These are phyloP conservation scores for Passer domesticus DNA, from an alignment of 2,113 vertebrate genomes.

Conservation along the genomic window DNA sequence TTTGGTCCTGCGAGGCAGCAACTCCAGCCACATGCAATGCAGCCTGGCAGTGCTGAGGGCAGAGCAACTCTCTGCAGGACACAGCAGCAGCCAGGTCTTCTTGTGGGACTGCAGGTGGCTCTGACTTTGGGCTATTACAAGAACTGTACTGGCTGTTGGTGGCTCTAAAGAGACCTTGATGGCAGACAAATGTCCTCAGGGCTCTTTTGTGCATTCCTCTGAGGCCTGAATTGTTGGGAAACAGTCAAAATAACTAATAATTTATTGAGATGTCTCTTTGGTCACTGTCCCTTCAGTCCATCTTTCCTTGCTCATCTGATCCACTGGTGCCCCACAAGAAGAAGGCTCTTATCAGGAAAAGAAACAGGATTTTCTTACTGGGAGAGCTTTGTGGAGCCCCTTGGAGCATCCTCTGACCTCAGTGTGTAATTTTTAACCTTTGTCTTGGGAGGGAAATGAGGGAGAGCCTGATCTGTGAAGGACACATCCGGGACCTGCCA, in stretches of 20 bases:
- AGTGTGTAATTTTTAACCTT: background rate
- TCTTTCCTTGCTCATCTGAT: background rate
- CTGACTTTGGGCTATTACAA: background rate
- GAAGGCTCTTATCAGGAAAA: background rate
- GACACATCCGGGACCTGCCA: background rate
- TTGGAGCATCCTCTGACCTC: background rate
- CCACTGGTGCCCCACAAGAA: background rate
- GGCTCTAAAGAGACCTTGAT: background rate
- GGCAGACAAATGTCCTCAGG: background rate
- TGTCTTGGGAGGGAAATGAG: background rate
- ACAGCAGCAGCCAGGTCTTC: background rate
- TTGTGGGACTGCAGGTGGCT: background rate
- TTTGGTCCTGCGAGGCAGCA: background rate
- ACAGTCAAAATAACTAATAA: background rate
- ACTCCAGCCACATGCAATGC: background rate
- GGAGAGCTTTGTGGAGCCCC: background rate
- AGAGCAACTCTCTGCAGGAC: background rate
- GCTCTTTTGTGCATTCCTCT: background rate
- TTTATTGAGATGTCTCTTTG: background rate
- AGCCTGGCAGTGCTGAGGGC: accelerated
- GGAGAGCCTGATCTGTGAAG: background rate
- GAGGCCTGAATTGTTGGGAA: background rate
- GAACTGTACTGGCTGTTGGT: background rate
- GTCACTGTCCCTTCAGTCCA: background rate
- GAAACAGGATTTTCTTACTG: background rate